Base-by-base conservation (phyloP, 2,888 invertebrate species). In the Conomelus anceps region DNA sequence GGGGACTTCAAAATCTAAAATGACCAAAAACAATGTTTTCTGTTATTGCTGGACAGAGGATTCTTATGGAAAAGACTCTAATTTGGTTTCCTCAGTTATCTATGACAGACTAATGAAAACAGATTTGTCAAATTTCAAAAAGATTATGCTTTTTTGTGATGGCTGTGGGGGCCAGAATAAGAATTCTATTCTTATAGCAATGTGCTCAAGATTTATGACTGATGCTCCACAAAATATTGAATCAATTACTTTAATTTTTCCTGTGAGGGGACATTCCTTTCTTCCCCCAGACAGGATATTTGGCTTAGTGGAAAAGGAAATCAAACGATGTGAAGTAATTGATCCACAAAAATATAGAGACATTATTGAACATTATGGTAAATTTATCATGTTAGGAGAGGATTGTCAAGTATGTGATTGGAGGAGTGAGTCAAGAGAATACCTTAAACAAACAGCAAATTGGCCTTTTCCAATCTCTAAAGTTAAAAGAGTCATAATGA, bases 101-200 rank as follows among this genome's bases (percentile, higher is more conserved):
- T 88, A 85, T 26, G 84, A 88, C 23, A 20, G 26, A 84, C 26
- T 88, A 17, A 84, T 22, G 13, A 85, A 84, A 22, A 85, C 24
- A 13, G 88, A 85, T 23, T 22, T 88, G 23, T 22, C 22, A 84
- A 63, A 88, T 23, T 84, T 84, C 84, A 85, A 22, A 22, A 85
- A 85, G 11, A 23, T 88, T 26, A 84, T 22, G 24, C 85, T 88
- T 34, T 41, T 88, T 22, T 29, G 34, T 63, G 88, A 88, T 88
- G 88, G 23, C 22, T 88, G 88, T 41, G 88, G 63, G 63, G 63
- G 88, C 22, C 63, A 88, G 17, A 88, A 88, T 22, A 88, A 88
- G 34, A 63, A 88, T 63, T 22, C 22, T 22, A 63, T 22, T 63
- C 34, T 63, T 88, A 23, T 88, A 41, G 34, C 22, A 22, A 88